Conservation (phyloP, 2,797 vertebrate species). For the Carapus acus region DNA sequence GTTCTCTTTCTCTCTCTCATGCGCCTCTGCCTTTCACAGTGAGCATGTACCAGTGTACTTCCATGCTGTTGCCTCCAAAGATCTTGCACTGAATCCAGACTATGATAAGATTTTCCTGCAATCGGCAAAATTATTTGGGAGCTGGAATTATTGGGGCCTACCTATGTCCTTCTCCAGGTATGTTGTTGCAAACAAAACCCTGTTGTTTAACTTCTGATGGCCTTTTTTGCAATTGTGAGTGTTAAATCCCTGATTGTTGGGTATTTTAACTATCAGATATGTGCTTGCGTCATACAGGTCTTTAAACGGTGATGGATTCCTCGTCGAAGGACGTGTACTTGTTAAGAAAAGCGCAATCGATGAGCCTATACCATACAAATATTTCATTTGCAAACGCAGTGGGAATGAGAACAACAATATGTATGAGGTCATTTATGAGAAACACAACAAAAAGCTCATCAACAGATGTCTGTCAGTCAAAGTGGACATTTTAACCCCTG, state of each 20-base stretch:
- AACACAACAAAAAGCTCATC: fast-evolving
- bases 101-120: fast-evolving
- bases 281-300: not conserved
- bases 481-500: not conserved
- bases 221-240: no score
- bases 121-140: slow-evolving; percentile 6
- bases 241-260: no score
- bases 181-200: not conserved
- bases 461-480: slow-evolving; percentile 32
- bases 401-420: fast-evolving
- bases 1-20: no score
- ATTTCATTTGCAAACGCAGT: fast-evolving
- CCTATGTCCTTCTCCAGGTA: not conserved
- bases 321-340: fast-evolving
- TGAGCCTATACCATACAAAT: slow-evolving; percentile 34
- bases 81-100: not conserved
- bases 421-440: not conserved
- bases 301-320: not conserved
- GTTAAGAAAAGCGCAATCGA: not conserved
- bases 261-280: no score
- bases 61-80: slow-evolving; percentile 29
- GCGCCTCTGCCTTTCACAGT: not conserved
- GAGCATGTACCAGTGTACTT: not conserved
- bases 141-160: fast-evolving
- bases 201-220: no score